Conservation (phyloP, 1,140 invertebrate species). For the Octopus sinensis region DNA sequence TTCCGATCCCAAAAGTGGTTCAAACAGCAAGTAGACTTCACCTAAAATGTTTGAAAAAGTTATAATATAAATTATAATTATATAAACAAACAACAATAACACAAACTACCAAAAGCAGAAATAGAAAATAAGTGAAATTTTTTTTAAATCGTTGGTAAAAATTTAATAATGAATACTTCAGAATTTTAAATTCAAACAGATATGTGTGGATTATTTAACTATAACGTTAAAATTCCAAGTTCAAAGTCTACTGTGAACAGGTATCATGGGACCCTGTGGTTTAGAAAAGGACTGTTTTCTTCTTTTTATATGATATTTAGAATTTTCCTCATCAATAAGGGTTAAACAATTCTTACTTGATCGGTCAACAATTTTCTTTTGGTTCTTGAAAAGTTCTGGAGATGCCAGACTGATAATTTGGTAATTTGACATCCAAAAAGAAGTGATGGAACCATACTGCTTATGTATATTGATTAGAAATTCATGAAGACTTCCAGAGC, state of each 20-base stretch:
- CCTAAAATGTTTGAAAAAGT: conserved; percentile 25
- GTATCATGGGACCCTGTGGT: too few species aligned
- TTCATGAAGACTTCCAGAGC: conserved; percentile 54
- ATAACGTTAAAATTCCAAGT: too few species aligned
- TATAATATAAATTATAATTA: not conserved
- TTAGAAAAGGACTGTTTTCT: too few species aligned
- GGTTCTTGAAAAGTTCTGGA: conserved; percentile 50
- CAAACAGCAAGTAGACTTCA: conserved; percentile 34
- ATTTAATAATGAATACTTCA: too few species aligned
- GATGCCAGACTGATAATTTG: conserved; percentile 51
- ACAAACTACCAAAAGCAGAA: not conserved
- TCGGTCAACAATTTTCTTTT: conserved; percentile 51
- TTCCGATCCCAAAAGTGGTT: conserved; percentile 35
- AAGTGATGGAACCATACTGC: conserved; percentile 48
- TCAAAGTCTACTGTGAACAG: too few species aligned
- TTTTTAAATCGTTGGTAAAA: too few species aligned
- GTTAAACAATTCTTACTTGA: conserved; percentile 40
- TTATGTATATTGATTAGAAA: conserved; percentile 51
- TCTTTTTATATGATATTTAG: too few species aligned
- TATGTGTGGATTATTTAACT: too few species aligned
- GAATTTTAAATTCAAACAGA: too few species aligned
- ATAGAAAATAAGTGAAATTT: too few species aligned
- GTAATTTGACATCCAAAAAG: conserved; percentile 52
- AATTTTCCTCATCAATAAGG: too few species aligned
- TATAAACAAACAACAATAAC: not conserved